Evolutionary conservation across 2,888 invertebrate genomes (phyloP), one percentile per base, ranked within the genome.

Genomic region (Hyalella azteca): DNA sequence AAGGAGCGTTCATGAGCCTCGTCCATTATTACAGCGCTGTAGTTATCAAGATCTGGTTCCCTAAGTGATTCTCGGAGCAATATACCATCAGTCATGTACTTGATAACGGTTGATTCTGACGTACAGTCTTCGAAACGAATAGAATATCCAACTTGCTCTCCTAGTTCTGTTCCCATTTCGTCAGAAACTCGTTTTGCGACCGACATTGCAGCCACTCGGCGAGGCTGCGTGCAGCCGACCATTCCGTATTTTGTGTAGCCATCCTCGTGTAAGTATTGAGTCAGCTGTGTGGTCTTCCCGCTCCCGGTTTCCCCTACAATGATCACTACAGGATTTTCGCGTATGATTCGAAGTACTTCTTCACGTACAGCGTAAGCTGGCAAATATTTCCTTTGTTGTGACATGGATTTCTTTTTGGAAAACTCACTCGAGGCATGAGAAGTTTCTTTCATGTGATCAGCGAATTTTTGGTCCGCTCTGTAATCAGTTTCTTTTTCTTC

Each of bases 61-160:
- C 98, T 90, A 26, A 99, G 91, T 78, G 98, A 98, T 88, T 99
- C 99, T 81, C 99, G 91, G 32, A 99, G 90, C 73, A 99, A 89
- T 86, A 99, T 99, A 89, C 99, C 99, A 89, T 99, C 99, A 0
- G 99, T 99, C 99, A 99, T 99, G 88, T 99, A 99, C 88, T 96
- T 96, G 85, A 97, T 96, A 39, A 96, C 93, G 0, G 96, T 96
- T 88, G 93, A 87, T 86, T 97, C 95, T 0, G 95, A 94, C 0
- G 99, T 99, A 88, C 98, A 98, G 89, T 99, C 99, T 88, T 99
- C 99, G 89, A 99, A 99, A 86, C 99, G 95, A 87, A 99, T 99
- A 29, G 98, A 97, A 89, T 99, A 99, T 19, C 99, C 99, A 11
- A 99, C 95, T 87, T 97, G 95, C 84, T 96, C 94, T 3, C 91